Conservation (phyloP, 2,888 invertebrate genomes). For the Conomelus anceps region DNA sequence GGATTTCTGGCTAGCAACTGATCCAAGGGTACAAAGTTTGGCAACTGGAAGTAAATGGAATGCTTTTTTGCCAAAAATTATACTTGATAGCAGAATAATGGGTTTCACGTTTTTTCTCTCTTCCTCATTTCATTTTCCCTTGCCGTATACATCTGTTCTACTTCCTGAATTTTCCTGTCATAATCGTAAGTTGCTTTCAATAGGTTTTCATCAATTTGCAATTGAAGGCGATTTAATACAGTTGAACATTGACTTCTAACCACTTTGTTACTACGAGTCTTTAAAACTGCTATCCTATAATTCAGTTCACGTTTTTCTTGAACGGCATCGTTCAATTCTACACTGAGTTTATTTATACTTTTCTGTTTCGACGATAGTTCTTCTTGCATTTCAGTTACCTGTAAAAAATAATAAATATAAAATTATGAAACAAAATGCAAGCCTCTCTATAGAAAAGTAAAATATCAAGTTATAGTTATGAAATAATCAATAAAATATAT, state of each 20-base stretch:
- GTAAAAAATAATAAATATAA: too few relatives aligned
- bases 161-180: background rate
- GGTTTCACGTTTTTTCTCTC: background rate
- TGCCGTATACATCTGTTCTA: background rate
- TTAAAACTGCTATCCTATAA: background rate
- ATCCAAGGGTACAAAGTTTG: too few relatives aligned
- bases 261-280: background rate
- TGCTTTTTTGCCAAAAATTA: background rate
- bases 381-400: background rate
- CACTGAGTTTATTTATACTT: background rate
- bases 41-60: too few relatives aligned
- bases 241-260: background rate
- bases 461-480: too few relatives aligned
- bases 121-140: background rate
- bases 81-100: background rate
- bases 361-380: background rate
- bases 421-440: background rate
- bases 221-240: background rate
- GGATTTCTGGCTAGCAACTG: too few relatives aligned
- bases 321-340: background rate
- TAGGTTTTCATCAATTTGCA: background rate
- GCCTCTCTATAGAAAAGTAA: too few relatives aligned
- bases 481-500: too few relatives aligned
- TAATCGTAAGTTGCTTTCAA: background rate
- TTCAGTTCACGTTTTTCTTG: background rate